Conservation (phyloP, 2,113 vertebrate species). For the Ophthalmolycus amberensis region DNA sequence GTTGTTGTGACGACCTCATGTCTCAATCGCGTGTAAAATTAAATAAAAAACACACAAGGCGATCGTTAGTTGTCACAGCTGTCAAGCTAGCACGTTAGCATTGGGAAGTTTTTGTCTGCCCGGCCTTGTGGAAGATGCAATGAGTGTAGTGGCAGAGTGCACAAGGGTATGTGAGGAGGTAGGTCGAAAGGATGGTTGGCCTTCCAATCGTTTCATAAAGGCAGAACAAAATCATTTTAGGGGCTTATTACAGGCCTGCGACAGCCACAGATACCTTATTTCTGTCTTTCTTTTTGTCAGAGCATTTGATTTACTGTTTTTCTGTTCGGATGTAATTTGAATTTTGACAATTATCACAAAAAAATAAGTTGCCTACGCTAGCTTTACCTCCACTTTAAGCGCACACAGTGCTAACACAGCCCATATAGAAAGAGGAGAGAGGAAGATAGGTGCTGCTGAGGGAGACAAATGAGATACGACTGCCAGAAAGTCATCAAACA, state of each 20-base stretch:
- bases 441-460: constrained; percentile 18
- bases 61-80: neutral
- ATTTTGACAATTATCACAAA: neutral
- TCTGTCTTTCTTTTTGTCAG: neutral
- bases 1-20: too few relatives aligned
- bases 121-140: too few relatives aligned
- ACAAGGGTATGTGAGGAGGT: too few relatives aligned
- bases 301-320: neutral
- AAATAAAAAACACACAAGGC: neutral
- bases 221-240: neutral
- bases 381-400: constrained; percentile 24
- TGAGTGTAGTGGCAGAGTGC: too few relatives aligned
- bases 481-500: constrained; percentile 69
- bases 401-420: constrained; percentile 7
- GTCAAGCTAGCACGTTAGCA: too few relatives aligned
- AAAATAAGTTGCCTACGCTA: neutral
- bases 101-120: too few relatives aligned
- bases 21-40: too few relatives aligned
- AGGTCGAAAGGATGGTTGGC: neutral
- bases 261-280: neutral
- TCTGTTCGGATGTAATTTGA: neutral
- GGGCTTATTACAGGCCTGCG: neutral
- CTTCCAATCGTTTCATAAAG: neutral
- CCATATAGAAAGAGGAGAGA: constrained; percentile 18
- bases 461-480: constrained; percentile 10